phyloP scores from a whole-genome alignment of 2,888 invertebrate species.

The Pyrrhia umbra region DNA sequence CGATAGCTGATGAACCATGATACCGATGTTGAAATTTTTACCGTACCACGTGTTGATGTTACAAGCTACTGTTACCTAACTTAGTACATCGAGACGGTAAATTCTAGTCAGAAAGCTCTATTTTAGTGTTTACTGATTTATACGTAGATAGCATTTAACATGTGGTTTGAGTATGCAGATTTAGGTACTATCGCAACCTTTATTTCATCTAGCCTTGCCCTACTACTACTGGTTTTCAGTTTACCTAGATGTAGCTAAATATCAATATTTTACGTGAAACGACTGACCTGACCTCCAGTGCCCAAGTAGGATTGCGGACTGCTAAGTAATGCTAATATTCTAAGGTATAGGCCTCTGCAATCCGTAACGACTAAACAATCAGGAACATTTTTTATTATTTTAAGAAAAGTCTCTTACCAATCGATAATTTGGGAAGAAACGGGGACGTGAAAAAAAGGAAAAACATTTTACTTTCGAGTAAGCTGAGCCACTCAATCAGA shows the following conservation, averaged over 20 bases:
- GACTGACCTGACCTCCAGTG: not conserved
- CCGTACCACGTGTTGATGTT: conserved; percentile 37
- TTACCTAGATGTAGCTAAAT: conserved; percentile 1
- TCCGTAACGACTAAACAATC: not conserved
- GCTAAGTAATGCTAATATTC: not conserved
- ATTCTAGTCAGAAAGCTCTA: conserved; percentile 1
- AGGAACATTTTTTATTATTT: too few relatives aligned
- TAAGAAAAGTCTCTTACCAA: not conserved
- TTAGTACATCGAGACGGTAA: not conserved
- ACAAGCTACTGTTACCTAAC: conserved; percentile 22
- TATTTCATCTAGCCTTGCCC: not conserved
- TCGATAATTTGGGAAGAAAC: not conserved
- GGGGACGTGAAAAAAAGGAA: not conserved
- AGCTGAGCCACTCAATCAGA: conserved; percentile 40
- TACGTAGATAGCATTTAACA: not conserved
- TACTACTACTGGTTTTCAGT: not conserved
- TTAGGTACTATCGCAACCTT: not conserved
- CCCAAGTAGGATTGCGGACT: too few relatives aligned
- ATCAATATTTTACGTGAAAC: not conserved
- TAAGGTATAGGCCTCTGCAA: not conserved
- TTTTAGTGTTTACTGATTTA: conserved; percentile 1
- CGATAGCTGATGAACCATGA: conserved; percentile 56
- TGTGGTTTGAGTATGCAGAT: not conserved
- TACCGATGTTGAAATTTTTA: conserved; percentile 53
- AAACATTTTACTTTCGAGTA: not conserved